Conservation (phyloP, 1,140 invertebrate genomes). For the Brachionus manjavacas region DNA sequence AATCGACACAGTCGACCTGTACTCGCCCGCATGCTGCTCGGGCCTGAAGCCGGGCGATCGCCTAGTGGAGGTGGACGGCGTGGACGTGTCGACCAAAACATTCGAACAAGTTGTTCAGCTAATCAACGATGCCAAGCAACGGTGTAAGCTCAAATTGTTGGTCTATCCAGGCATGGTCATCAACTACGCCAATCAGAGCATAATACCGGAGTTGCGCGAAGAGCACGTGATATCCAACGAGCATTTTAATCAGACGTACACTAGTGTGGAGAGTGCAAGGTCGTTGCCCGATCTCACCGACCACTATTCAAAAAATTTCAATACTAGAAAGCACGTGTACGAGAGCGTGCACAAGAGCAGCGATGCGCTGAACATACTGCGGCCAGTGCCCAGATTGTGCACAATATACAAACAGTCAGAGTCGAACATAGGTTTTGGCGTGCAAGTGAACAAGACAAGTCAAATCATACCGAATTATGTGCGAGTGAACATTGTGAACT, state of each 20-base stretch:
- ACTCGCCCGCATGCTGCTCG: not conserved
- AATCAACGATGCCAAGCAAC: constrained; percentile 21
- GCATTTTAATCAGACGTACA: constrained; percentile 30
- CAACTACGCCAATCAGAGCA: constrained; percentile 15
- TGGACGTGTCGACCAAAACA: not conserved
- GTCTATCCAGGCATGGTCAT: constrained; percentile 26
- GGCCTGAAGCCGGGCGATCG: constrained; percentile 16
- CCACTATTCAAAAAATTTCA: constrained; percentile 6
- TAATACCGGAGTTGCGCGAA: constrained; percentile 3
- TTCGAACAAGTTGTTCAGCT: constrained; percentile 38
- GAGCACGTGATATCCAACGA: not conserved
- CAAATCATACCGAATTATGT: constrained; percentile 29
- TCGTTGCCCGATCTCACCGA: constrained; percentile 9
- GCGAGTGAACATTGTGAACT: constrained; percentile 30
- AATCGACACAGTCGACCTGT: constrained; percentile 30
- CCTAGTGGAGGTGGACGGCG: constrained; percentile 15
- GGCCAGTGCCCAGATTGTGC: constrained; percentile 30
- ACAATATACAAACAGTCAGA: constrained; percentile 26
- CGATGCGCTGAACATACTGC: not conserved
- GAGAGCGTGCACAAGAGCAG: not conserved
- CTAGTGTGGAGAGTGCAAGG: not conserved
- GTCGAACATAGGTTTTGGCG: constrained; percentile 29
- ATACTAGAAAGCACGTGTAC: not conserved
- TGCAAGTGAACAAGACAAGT: not conserved
- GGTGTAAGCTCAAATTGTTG: constrained; percentile 7